Percentiles rank a stretch among this genome's conserved stretches.
Evolutionary conservation across 2,797 vertebrate genomes (phyloP).

Genomic region (Okamejei kenojei): DNA sequence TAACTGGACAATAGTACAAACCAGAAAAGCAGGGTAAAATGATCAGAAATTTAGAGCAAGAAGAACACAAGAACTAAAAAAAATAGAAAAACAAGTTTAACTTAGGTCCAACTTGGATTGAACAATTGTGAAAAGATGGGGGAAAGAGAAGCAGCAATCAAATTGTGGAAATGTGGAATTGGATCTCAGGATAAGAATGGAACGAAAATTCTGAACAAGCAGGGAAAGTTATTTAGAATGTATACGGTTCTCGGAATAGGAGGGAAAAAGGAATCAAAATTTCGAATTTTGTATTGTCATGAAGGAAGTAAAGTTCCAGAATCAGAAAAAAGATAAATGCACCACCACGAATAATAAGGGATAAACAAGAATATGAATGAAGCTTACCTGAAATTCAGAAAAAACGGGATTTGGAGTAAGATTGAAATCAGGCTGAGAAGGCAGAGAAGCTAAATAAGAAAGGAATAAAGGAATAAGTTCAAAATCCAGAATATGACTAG

Average conservation of each 20-base stretch:
- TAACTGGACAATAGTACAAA: background rate
- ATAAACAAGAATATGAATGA: background rate
- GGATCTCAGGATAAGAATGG: background rate
- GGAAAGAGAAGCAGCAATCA: background rate
- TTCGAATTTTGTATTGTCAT: background rate
- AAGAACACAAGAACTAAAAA: background rate
- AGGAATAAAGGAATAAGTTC: background rate
- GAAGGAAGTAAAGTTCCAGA: background rate
- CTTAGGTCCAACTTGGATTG: background rate
- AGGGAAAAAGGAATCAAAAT: background rate
- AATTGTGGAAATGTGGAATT: background rate
- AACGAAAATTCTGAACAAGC: background rate
- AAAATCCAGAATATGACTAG: background rate
- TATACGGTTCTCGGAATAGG: background rate
- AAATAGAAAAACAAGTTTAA: background rate
- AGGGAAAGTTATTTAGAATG: background rate
- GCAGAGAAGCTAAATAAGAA: background rate
- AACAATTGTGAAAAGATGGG: background rate
- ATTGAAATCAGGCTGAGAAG: background rate
- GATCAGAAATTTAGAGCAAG: background rate
- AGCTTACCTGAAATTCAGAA: background rate
- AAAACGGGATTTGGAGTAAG: background rate
- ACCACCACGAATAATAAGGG: background rate
- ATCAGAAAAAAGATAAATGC: background rate
- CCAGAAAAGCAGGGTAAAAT: background rate